Evolutionary conservation across 2,888 invertebrate genomes (phyloP), one percentile per base, ranked within the genome.

Genomic region (Oasisia sp.): DNA sequence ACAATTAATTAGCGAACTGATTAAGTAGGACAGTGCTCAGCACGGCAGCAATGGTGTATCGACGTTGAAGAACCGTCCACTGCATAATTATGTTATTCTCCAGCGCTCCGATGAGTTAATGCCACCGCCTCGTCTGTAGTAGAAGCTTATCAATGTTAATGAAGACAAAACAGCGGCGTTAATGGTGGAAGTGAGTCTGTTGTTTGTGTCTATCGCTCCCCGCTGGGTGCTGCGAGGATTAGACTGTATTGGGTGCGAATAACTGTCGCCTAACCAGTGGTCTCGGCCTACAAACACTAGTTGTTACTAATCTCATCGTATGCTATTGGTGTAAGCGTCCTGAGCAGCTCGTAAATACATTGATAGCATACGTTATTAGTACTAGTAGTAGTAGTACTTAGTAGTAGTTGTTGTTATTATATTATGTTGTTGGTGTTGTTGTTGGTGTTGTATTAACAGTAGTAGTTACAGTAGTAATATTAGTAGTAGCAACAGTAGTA

Each of bases 1-100:
- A 74, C 74, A 74, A 74, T 74, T 74, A 74, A 74, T 74, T 74
- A 74, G 74, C 74, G 74, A 14, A 19, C 74, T 74, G 74, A 74
- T 74, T 74, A 74, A 74, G 74, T 74, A 74, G 74, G 74, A 74
- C 74, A 74, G n/a, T 1, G n/a, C 74, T 27, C 27, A 74, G 27
- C 27, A 19, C 7, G 74, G 7, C 74, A 27, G 74, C 74, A 74
- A 74, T 74, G 74, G 74, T 74, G 74, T 74, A 74, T 74, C 74
- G 74, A 74, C 74, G 74, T 74, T 74, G 74, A 27, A n/a, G 74
- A 74, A 74, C 74, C 1, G 14, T 74, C 74, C 19, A 27, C 74
- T 74, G 74, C 19, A 74, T 74, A 74, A 74, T 74, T 74, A 3
- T 50, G 50, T 74, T 27, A n/a, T n/a, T 74, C 27, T n/a, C 74